Evolutionary conservation across 2,797 vertebrate species (phyloP).

Genomic region (Sardinella longiceps): DNA sequence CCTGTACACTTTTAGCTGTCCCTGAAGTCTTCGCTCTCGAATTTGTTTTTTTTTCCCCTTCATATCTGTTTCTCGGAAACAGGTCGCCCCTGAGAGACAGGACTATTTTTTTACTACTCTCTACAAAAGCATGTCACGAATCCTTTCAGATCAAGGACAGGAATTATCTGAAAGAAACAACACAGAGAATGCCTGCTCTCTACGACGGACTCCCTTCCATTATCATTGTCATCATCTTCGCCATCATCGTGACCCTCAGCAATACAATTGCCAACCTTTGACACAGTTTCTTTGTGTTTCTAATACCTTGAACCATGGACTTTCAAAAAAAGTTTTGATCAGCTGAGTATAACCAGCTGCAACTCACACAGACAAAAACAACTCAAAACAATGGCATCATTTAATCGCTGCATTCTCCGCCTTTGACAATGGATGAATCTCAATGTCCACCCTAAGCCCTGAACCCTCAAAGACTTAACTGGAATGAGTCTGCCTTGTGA

Average conservation of each 20-base stretch:
- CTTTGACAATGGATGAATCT: too few species aligned
- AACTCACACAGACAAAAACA: neutral
- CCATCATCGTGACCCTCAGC: neutral
- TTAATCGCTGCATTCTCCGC: neutral
- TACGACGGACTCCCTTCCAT: too few species aligned
- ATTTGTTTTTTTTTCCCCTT: neutral
- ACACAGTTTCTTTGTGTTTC: neutral
- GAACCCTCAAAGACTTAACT: too few species aligned
- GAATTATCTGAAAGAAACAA: neutral
- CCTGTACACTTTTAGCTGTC: neutral
- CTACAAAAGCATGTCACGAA: conserved; percentile 28
- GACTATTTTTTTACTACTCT: conserved; percentile 36
- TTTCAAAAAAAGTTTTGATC: neutral
- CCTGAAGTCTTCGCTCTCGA: conserved; percentile 23
- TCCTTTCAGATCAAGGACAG: neutral
- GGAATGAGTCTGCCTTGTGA: too few species aligned
- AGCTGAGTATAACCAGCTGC: too few species aligned
- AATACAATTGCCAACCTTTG: neutral
- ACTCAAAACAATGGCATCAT: neutral
- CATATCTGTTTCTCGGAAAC: neutral
- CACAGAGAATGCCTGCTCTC: neutral
- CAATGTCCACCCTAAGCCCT: too few species aligned
- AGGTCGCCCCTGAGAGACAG: conserved; percentile 3
- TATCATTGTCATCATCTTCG: neutral
- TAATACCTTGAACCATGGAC: neutral